phyloP scores from a whole-genome alignment of 1,140 invertebrate genomes.

The Pseudomyrmex sp. region DNA sequence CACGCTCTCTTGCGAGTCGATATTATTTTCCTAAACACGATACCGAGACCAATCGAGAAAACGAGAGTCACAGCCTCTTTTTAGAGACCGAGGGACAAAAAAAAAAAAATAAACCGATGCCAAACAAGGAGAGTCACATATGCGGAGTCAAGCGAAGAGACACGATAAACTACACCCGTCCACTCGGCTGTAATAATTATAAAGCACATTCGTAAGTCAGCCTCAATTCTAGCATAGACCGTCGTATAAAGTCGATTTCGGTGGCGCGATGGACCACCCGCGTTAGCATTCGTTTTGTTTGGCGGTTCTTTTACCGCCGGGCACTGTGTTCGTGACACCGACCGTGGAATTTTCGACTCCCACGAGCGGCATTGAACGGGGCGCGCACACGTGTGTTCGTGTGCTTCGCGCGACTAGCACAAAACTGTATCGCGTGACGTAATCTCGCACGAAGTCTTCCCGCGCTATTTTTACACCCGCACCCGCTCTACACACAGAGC shows the following conservation, averaged over 20 bases:
- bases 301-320: conserved; percentile 31
- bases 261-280: conserved; percentile 57
- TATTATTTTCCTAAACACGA: neutral
- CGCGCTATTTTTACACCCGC: conserved; percentile 58
- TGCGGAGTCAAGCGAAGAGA: neutral
- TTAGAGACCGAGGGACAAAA: too few species aligned
- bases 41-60: neutral
- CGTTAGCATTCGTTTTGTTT: conserved; percentile 26
- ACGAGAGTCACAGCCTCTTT: too few species aligned
- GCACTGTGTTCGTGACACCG: conserved; percentile 21
- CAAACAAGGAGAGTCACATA: neutral
- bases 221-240: neutral
- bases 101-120: too few species aligned
- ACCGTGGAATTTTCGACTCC: conserved; percentile 49
- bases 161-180: neutral
- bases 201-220: conserved; percentile 23
- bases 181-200: conserved; percentile 4
- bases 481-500: neutral
- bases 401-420: neutral
- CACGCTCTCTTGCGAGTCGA: neutral
- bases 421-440: conserved; percentile 60
- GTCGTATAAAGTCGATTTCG: neutral
- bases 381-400: neutral
- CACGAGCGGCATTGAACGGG: neutral
- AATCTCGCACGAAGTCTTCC: conserved; percentile 52